Percentiles rank a stretch among this genome's conserved stretches.
These are phyloP conservation scores for Micromys minutus DNA, from an alignment of 2,113 vertebrate species.

Conservation along the genomic window DNA sequence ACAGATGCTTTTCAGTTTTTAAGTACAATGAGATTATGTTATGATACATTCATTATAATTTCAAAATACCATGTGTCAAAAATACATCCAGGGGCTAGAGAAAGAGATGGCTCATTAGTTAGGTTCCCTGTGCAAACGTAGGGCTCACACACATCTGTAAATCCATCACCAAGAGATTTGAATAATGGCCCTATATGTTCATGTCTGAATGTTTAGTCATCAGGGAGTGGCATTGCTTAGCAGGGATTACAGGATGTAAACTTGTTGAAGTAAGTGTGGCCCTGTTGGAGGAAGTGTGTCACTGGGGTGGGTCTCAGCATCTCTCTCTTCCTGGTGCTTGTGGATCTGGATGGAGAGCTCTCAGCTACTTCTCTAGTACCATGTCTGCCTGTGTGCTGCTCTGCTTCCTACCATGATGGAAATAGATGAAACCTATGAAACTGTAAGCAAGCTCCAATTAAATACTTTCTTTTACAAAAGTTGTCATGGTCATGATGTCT, in stretches of 20 bases:
- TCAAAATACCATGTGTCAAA: background rate
- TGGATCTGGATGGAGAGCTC: background rate
- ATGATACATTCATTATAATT: background rate
- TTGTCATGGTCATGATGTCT: background rate
- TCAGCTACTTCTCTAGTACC: background rate
- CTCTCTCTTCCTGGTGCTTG: background rate
- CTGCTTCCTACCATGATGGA: background rate
- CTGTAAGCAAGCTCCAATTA: background rate
- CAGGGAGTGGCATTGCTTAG: background rate
- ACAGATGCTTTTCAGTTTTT: background rate
- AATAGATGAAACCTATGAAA: background rate
- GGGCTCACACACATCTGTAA: background rate
- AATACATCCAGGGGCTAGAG: background rate
- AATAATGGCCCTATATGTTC: background rate
- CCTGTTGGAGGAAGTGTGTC: background rate
- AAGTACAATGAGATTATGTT: background rate
- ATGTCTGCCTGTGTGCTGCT: background rate
- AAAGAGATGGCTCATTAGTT: background rate
- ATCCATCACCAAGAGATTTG: background rate
- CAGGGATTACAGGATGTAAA: background rate
- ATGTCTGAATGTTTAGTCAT: background rate
- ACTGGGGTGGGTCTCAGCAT: background rate
- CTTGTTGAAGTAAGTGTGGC: background rate
- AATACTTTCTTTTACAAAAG: background rate
- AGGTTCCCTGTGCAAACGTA: background rate